These are phyloP conservation scores for Misgurnus anguillicaudatus DNA, from an alignment of 2,113 vertebrate species.

Conservation along the genomic window DNA sequence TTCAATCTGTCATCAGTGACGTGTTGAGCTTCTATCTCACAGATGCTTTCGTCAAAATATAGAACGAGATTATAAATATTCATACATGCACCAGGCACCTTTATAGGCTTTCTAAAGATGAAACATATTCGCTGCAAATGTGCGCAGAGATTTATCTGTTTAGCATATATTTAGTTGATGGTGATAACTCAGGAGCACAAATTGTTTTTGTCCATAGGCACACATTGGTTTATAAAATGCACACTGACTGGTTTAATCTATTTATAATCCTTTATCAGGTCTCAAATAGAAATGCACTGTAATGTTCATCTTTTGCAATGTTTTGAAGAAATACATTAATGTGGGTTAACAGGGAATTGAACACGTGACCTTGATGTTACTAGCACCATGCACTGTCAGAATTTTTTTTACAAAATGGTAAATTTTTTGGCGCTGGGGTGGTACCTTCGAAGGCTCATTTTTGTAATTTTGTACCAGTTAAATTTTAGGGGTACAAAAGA, in stretches of 20 bases:
- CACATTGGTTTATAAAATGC: background rate
- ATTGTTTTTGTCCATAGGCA: background rate
- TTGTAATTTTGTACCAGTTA: background rate
- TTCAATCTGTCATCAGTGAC: conserved; percentile 15
- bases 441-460: background rate
- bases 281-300: background rate
- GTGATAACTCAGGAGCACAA: background rate
- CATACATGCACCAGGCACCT: conserved; percentile 10
- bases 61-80: conserved; percentile 13
- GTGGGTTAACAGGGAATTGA: background rate
- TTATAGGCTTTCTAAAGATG: background rate
- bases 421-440: too few species aligned
- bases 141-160: background rate
- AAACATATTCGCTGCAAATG: conserved; percentile 4
- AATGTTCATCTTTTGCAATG: background rate
- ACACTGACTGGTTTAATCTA: background rate
- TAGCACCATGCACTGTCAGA: background rate
- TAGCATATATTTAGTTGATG: conserved; percentile 10
- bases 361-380: background rate
- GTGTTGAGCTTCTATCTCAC: conserved; percentile 1
- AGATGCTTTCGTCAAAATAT: conserved; percentile 6
- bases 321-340: background rate
- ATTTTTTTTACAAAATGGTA: background rate
- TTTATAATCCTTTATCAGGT: too few species aligned
- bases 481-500: too few species aligned